Evolutionary conservation across 2,797 vertebrate species (phyloP).

Genomic region (Percopsis omiscomaycus): DNA sequence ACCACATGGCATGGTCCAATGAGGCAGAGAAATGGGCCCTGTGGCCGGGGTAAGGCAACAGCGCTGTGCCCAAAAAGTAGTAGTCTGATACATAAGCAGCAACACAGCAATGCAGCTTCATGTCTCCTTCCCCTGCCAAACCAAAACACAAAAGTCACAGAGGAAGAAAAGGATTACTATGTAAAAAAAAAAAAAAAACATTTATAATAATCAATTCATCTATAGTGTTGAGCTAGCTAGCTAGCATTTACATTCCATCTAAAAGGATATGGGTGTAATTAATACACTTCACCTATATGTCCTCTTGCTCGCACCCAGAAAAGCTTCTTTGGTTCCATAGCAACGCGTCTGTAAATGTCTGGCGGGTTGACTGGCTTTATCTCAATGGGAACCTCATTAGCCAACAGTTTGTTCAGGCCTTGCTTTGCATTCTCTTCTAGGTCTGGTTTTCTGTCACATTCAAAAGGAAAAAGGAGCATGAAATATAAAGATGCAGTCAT

Average conservation of each 20-base stretch:
- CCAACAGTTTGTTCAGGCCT: conserved; percentile 84
- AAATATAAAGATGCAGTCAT: not conserved
- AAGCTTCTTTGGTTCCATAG: conserved; percentile 81
- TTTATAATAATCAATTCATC: too few relatives aligned
- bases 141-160: conserved; percentile 10
- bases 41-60: conserved; percentile 79
- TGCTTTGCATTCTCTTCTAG: conserved; percentile 78
- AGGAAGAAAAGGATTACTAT: not conserved
- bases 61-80: conserved; percentile 82
- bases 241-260: too few relatives aligned
- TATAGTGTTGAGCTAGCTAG: too few relatives aligned
- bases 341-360: conserved; percentile 50
- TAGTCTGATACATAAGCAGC: conserved; percentile 94
- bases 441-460: conserved; percentile 81
- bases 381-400: conserved; percentile 88
- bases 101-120: conserved; percentile 94
- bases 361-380: conserved; percentile 86
- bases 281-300: conserved; percentile 82
- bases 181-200: not conserved
- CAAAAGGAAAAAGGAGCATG: conserved; percentile 4
- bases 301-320: conserved; percentile 93
- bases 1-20: conserved; percentile 97
- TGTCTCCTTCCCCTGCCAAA: conserved; percentile 86
- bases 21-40: conserved; percentile 79
- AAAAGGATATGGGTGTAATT: not conserved